These are phyloP conservation scores for Cheirogaleus major DNA, from an alignment of 2,797 vertebrate genomes.

Conservation along the genomic window DNA sequence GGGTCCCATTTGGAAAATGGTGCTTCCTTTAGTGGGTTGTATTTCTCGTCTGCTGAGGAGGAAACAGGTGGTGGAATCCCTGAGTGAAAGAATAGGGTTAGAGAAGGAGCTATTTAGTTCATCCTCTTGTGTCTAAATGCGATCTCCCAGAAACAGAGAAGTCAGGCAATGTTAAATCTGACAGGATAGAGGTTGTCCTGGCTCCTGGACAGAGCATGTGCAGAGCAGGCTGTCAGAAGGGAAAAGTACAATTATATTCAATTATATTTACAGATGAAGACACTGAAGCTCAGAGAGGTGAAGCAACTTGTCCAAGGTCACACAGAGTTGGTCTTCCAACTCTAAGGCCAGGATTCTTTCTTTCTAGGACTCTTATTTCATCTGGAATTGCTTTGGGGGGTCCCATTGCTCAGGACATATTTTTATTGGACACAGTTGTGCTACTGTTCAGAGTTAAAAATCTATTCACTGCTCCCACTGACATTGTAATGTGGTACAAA, in stretches of 20 bases:
- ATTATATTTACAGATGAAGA: neutral
- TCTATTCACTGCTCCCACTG: neutral
- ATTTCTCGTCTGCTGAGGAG: neutral
- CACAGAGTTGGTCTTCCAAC: neutral
- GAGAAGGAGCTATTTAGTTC: neutral
- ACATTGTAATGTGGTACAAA: neutral
- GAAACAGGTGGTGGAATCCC: neutral
- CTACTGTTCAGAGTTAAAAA: neutral
- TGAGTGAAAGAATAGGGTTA: neutral
- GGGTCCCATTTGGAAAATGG: neutral
- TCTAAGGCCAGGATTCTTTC: neutral
- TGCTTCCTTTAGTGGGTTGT: neutral
- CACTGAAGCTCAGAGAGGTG: neutral
- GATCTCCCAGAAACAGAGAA: neutral
- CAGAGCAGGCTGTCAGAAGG: neutral
- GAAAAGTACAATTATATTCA: neutral
- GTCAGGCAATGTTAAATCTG: neutral
- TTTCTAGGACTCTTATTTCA: neutral
- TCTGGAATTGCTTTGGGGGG: neutral
- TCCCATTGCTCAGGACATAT: neutral
- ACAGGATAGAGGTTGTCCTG: fast-evolving
- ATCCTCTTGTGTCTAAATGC: neutral
- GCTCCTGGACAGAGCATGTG: neutral
- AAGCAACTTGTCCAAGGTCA: neutral
- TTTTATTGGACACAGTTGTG: neutral